Base-by-base conservation (phyloP, 2,113 vertebrate genomes). In the Arothron firmamentum region DNA sequence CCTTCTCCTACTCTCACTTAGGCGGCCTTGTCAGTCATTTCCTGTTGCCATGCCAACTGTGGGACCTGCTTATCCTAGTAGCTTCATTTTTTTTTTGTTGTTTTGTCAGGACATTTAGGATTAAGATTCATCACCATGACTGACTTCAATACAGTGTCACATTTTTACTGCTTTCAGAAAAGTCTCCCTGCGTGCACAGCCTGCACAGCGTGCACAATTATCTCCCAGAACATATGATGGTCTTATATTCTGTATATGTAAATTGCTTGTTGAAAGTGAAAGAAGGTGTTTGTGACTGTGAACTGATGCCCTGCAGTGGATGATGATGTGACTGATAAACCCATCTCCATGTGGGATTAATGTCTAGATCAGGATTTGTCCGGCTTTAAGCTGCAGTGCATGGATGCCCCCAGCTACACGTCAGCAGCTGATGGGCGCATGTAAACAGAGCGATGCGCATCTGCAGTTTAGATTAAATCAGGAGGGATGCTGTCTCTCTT, bases 41-140 rank as follows among this genome's bases (percentile, higher is more conserved):
- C 45, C 73, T 67, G 82, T 88, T 84, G 59, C 87, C 68, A 80
- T 85, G 75, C 76, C 62, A 1, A 85, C 67, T 6, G 46, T 42
- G 23, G 59, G 54, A 65, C 72, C 74, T 52, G 51, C 63, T 79
- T 75, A 79, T 74, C 31, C 75, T 53, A 61, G 72, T 59, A 51
- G 48, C 45, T 59, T 71, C 14, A 10, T 74, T 72, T 79, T 75
- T 25, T 23, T 23, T 3, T 23, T 23, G 2, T 23, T 23, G 21
- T 70, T 70, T 61, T 50, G 62, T 75, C 56, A 17, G 57, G 59
- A 77, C 62, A 78, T 79, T 79, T 59, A 38, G 51, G 64, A 79
- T 82, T 78, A 77, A 2, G 66, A 75, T 72, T 74, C 70, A 77
- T 80, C 70, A 62, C 74, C 72, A 77, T 82, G 72, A 31, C 17